Conservation (phyloP, 2,797 vertebrate species). For the Thaleichthys pacificus region DNA sequence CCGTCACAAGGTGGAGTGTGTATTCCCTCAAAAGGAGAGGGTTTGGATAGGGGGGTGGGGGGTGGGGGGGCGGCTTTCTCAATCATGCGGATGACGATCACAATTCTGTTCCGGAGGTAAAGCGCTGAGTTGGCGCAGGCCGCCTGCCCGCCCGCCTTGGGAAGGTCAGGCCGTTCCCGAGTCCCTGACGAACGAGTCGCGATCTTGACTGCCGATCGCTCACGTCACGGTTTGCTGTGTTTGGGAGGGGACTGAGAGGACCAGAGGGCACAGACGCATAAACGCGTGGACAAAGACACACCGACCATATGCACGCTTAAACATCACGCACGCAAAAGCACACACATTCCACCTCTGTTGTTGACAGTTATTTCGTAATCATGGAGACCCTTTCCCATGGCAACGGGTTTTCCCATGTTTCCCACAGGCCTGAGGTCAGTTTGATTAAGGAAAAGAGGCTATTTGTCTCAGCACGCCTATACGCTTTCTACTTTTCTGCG, state of each 20-base stretch:
- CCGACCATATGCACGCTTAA: no score
- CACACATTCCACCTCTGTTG: no score
- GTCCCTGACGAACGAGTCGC: constrained; percentile 63
- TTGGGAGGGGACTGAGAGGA: constrained; percentile 24
- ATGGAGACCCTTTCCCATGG: no score
- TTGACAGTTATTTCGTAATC: no score
- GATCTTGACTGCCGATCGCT: background rate
- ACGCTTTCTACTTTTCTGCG: background rate
- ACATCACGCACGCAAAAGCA: no score
- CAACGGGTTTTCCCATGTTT: no score
- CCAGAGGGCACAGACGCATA: background rate
- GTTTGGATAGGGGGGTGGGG: background rate
- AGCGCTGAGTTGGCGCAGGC: constrained; percentile 62
- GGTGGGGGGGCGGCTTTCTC: constrained; percentile 22
- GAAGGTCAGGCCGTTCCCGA: constrained; percentile 64
- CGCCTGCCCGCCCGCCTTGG: constrained; percentile 40
- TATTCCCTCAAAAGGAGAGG: constrained; percentile 77
- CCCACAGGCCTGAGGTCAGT: background rate
- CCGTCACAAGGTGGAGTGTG: constrained; percentile 28
- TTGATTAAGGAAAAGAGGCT: background rate
- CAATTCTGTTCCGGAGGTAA: constrained; percentile 52
- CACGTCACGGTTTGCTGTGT: constrained; percentile 54
- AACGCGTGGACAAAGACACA: no score
- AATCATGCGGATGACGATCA: constrained; percentile 55
- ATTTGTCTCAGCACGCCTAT: background rate